Conservation (phyloP, 2,797 vertebrate genomes). For the Ctenosaura bakeri region DNA sequence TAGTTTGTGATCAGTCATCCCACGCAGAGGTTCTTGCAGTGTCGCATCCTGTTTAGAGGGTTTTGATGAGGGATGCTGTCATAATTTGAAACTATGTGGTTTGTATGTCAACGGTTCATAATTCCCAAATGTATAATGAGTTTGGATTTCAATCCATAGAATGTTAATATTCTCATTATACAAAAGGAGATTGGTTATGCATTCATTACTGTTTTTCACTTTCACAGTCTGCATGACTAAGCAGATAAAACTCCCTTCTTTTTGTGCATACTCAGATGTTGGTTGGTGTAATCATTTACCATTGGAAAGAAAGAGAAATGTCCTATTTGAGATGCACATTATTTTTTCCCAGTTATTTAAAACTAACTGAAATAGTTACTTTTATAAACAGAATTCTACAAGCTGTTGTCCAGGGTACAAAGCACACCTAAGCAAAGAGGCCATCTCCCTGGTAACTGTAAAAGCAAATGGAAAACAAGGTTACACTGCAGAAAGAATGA, state of each 20-base stretch:
- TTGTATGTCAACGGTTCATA: neutral
- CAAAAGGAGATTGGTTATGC: neutral
- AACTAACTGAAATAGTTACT: neutral
- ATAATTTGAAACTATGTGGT: neutral
- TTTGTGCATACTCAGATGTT: neutral
- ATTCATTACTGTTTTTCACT: neutral
- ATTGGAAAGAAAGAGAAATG: neutral
- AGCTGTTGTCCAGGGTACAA: neutral
- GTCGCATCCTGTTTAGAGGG: neutral
- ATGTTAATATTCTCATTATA: conserved; percentile 17
- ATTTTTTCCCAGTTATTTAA: neutral
- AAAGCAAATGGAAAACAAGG: neutral
- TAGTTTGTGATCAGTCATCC: neutral
- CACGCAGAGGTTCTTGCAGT: neutral
- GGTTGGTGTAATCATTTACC: neutral
- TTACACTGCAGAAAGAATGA: neutral
- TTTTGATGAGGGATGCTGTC: neutral
- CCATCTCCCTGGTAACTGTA: neutral
- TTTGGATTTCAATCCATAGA: neutral
- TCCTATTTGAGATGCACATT: neutral
- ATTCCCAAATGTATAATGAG: neutral
- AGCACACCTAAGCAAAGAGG: neutral
- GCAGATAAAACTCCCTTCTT: neutral
- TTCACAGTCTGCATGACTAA: conserved; percentile 2
- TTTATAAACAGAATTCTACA: too few relatives aligned